Conservation (phyloP, 92 coral and sea anemone species). For the Umimayanthus kanabou region DNA sequence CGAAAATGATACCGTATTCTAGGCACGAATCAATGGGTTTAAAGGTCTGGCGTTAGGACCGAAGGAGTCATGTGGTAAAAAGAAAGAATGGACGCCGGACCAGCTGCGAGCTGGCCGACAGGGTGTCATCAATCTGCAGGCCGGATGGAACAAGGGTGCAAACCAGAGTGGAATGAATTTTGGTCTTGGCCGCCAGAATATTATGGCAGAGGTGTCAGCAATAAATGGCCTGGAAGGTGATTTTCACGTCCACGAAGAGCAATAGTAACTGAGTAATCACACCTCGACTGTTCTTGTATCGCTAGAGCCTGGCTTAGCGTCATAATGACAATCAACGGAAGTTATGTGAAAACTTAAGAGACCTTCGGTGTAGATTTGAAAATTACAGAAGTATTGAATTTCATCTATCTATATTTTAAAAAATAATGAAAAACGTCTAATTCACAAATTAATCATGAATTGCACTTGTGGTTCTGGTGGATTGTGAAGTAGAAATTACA, state of each 20-base stretch:
- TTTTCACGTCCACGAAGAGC: background rate
- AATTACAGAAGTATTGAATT: background rate
- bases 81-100: conserved; percentile 9
- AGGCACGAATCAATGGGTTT: conserved; percentile 32
- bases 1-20: background rate
- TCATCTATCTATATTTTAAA: too few species aligned
- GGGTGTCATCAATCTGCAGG: conserved; percentile 35
- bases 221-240: background rate
- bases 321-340: background rate
- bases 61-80: conserved; percentile 13
- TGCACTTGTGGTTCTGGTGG: too few species aligned
- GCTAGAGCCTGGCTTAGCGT: background rate
- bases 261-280: background rate
- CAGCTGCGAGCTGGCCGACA: conserved; percentile 20
- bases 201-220: conserved; percentile 1
- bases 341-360: background rate
- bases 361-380: background rate
- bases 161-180: conserved; percentile 26
- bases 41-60: conserved; percentile 35
- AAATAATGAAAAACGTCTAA: too few species aligned
- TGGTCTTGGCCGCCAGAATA: conserved; percentile 17
- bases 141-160: conserved; percentile 29
- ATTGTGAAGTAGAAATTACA: too few species aligned
- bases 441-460: too few species aligned
- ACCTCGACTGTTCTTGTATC: background rate